Percentiles rank a stretch among this genome's conserved stretches.
phyloP scores from a whole-genome alignment of 1,140 invertebrate species.

The Metopolophium dirhodum region DNA sequence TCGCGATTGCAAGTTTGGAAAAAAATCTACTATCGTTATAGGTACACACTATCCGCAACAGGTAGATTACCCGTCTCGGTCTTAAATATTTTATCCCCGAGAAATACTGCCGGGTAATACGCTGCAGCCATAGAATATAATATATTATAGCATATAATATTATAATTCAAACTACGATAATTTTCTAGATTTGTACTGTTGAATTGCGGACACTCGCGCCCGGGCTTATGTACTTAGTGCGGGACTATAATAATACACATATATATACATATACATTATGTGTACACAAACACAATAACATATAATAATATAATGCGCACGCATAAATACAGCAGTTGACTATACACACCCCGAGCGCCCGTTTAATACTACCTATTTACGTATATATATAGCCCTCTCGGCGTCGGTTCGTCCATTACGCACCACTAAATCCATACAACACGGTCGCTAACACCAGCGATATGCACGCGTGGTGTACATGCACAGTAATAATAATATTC shows the following conservation, averaged over 20 bases:
- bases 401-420: slow-evolving; percentile 8
- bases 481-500: neutral
- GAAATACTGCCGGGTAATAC: too few species aligned
- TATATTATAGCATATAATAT: too few species aligned
- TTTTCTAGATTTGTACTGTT: slow-evolving; percentile 10
- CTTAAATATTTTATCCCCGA: too few species aligned
- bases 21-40: too few species aligned
- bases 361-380: neutral
- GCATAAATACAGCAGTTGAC: neutral
- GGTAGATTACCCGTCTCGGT: too few species aligned
- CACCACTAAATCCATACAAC: slow-evolving; percentile 54
- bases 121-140: too few species aligned
- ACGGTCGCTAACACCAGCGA: slow-evolving; percentile 38
- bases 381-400: neutral
- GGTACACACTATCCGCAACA: too few species aligned
- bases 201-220: neutral
- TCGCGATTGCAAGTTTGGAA: too few species aligned
- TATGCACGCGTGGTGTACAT: neutral
- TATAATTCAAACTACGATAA: neutral
- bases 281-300: too few species aligned
- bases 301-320: too few species aligned
- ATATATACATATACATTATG: too few species aligned
- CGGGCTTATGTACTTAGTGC: neutral
- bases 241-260: neutral
- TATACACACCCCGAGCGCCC: neutral